A percentile compares a stretch with the other conserved stretches of the same genome.
phyloP scores from a whole-genome alignment of 2,888 invertebrate species.

The Acanthosepion lycidas region DNA sequence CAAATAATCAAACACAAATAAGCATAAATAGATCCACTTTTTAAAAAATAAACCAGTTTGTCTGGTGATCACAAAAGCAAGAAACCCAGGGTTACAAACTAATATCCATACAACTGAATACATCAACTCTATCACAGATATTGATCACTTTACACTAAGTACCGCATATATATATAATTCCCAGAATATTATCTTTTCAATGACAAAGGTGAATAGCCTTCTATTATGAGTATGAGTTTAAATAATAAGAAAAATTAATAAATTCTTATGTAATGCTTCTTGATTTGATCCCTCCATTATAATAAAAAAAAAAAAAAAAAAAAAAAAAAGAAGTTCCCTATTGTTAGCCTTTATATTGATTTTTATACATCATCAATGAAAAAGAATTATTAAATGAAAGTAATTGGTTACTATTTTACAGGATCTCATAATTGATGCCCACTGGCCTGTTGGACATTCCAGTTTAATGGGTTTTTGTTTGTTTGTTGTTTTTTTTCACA shows the following conservation, averaged over 20 bases:
- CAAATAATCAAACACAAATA: too few relatives aligned
- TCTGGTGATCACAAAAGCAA: too few relatives aligned
- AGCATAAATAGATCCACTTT: too few relatives aligned
- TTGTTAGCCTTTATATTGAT: neutral
- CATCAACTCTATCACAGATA: too few relatives aligned
- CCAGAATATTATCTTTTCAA: neutral
- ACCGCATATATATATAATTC: neutral
- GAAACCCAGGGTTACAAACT: too few relatives aligned
- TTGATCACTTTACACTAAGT: too few relatives aligned
- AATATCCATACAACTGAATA: too few relatives aligned
- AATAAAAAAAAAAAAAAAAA: neutral
- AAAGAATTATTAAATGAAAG: neutral
- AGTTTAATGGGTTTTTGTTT: neutral
- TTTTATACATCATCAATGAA: neutral
- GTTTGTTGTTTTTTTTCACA: neutral
- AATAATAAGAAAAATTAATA: neutral
- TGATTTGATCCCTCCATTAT: neutral
- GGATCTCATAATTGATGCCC: conserved; percentile 33
- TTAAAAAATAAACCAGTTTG: too few relatives aligned
- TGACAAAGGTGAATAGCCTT: neutral
- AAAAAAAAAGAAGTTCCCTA: neutral
- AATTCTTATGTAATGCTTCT: too few relatives aligned
- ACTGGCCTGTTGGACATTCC: conserved; percentile 33
- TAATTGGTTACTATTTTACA: neutral
- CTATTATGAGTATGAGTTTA: neutral